Percentiles rank a stretch among this genome's conserved stretches.
These are phyloP conservation scores for Andrena hattorfiana DNA, from an alignment of 2,888 invertebrate genomes.

Conservation along the genomic window DNA sequence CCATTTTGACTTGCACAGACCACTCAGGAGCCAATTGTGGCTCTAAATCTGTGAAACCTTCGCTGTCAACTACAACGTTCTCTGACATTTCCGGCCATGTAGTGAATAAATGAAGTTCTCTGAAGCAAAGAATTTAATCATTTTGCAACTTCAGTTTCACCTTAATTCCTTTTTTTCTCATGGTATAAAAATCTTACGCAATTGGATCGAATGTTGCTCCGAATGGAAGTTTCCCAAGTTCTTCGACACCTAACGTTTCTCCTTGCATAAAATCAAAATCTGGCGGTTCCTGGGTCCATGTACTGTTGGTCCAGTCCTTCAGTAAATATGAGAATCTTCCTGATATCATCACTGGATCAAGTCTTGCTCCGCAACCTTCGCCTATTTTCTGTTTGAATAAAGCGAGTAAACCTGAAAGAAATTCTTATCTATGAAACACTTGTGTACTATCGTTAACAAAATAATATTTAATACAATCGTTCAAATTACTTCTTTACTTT, in stretches of 20 bases:
- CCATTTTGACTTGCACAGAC: constrained; percentile 89
- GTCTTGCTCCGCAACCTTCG: constrained; percentile 81
- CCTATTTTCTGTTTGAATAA: constrained; percentile 96
- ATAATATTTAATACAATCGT: neutral
- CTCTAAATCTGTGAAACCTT: constrained; percentile 94
- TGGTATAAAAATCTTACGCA: constrained; percentile 80
- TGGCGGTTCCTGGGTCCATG: constrained; percentile 88
- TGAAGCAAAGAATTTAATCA: constrained; percentile 74
- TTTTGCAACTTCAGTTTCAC: neutral
- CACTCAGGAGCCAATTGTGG: constrained; percentile 93
- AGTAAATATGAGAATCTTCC: constrained; percentile 91
- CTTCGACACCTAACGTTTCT: constrained; percentile 86
- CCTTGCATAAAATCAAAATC: constrained; percentile 87
- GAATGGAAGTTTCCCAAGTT: constrained; percentile 90
- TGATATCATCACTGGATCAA: constrained; percentile 90
- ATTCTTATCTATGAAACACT: constrained; percentile 24
- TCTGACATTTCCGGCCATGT: constrained; percentile 96
- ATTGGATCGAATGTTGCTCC: constrained; percentile 94
- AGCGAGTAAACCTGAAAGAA: constrained; percentile 88
- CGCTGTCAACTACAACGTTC: constrained; percentile 94
- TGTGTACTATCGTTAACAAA: neutral
- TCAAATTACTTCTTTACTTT: constrained; percentile 17
- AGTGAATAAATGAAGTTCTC: constrained; percentile 91
- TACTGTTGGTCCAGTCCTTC: constrained; percentile 87
- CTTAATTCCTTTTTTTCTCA: neutral